Base-by-base conservation (phyloP, 2,888 invertebrate genomes). In the Drosophila helvetica region DNA sequence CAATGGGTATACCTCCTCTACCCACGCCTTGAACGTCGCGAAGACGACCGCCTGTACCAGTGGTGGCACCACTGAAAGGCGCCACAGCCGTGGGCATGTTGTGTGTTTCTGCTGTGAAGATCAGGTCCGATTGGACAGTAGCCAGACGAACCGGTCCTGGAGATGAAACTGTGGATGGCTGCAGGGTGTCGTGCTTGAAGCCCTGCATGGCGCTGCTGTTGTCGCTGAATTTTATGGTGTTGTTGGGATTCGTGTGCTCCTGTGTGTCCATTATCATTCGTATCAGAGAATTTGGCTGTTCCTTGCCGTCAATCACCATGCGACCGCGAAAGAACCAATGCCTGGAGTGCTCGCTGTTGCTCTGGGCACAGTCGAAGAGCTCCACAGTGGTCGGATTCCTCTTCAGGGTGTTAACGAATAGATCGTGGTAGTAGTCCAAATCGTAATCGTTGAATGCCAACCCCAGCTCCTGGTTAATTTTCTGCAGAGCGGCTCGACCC, bases 251-350 rank as follows among this genome's bases (percentile, higher is more conserved):
- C 9, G 97, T 96, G 77, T 93, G 92, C 6, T 94, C 93, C 90
- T 99, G 98, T 0, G 99, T 99, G 48, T 95, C 95, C 88, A 97
- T 96, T 53, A 99, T 97, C 96, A 98, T 96, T 89, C 97, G 95
- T 85, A 99, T 96, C 12, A 99, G 93, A 0, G 98, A 97, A 88
- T 96, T 93, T n/a, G 95, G 93, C 88, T 95, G 94, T 80, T 94
- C 92, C 79, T 94, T 91, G 0, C 96, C 97, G 93, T 99, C 96
- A 53, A 98, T 93, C 54, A 97, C 92, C 93, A 98, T 95, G 89
- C 95, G 94, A 0, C 98, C 98, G 93, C 97, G 97, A 92, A 99
- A 99, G 93, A 99, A 99, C 99, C 99, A 99, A 93, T 99, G 99
- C 6, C 99, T 94, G 71, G 98, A 98, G 92, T 99, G 99, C 91